phyloP scores from a whole-genome alignment of 2,797 vertebrate species.

The Amniataba percoides region DNA sequence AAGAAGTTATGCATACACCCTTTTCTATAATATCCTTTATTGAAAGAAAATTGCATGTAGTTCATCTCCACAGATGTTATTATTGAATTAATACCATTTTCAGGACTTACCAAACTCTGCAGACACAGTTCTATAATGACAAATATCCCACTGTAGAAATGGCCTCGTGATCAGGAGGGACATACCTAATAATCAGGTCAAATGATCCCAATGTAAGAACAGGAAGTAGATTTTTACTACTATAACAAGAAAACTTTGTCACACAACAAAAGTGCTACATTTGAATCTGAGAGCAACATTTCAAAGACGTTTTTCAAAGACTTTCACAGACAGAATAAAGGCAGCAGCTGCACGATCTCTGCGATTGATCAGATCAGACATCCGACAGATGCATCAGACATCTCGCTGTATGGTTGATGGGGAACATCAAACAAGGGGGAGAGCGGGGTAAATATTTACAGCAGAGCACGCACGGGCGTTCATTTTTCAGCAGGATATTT shows the following conservation, averaged over 20 bases:
- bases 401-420: not conserved
- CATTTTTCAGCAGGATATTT: conserved; percentile 28
- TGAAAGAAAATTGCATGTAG: not conserved
- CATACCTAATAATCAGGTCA: not conserved
- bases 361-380: not conserved
- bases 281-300: not conserved
- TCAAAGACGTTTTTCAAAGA: not conserved
- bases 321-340: not conserved
- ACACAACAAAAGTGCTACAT: not conserved
- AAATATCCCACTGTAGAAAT: not conserved
- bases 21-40: not conserved
- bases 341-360: not conserved
- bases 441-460: conserved; percentile 21
- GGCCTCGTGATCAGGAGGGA: not conserved
- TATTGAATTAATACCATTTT: not conserved
- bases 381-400: not conserved
- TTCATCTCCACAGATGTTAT: not conserved
- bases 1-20: not conserved
- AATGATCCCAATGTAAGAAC: not conserved
- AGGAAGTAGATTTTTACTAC: not conserved
- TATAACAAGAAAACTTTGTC: not conserved
- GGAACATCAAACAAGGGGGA: conserved; percentile 24
- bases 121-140: not conserved
- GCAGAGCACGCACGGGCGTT: not conserved
- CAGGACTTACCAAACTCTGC: not conserved